Evolutionary conservation across 2,888 invertebrate species (phyloP).

Genomic region (Tachystola acroxantha): DNA sequence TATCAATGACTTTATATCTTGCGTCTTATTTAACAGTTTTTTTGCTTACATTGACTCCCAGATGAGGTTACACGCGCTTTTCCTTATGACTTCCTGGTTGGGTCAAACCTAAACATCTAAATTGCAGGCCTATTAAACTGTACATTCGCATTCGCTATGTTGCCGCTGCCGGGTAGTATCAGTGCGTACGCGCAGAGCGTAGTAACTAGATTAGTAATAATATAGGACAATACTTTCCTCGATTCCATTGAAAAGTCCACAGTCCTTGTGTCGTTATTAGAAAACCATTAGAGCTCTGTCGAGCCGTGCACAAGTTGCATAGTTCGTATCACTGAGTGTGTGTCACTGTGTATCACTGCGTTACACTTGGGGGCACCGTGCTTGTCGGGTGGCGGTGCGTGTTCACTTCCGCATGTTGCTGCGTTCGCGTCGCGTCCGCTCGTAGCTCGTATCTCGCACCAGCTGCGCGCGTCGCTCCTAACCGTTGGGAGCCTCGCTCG

Average conservation of each 20-base stretch:
- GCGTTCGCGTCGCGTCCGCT: slow-evolving; percentile 49
- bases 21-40: slow-evolving; percentile 31
- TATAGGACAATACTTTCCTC: slow-evolving; percentile 69
- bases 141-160: not conserved
- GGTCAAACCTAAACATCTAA: slow-evolving; percentile 25
- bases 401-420: slow-evolving; percentile 74
- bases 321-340: slow-evolving; percentile 65
- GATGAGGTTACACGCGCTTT: slow-evolving; percentile 41
- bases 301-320: slow-evolving; percentile 67
- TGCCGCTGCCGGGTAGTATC: not conserved
- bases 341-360: slow-evolving; percentile 55
- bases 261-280: slow-evolving; percentile 61
- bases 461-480: slow-evolving; percentile 57
- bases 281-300: slow-evolving; percentile 60
- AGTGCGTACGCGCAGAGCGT: slow-evolving; percentile 3
- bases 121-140: not conserved
- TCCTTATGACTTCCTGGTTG: slow-evolving; percentile 37
- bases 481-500: slow-evolving; percentile 69
- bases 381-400: slow-evolving; percentile 39
- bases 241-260: slow-evolving; percentile 69
- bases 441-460: slow-evolving; percentile 38
- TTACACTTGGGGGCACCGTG: slow-evolving; percentile 44
- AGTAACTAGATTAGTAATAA: slow-evolving; percentile 3
- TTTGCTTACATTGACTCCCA: slow-evolving; percentile 39
- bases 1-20: slow-evolving; percentile 59